Evolutionary conservation across 2,113 vertebrate species (phyloP).

Genomic region (Cynocephalus volans): DNA sequence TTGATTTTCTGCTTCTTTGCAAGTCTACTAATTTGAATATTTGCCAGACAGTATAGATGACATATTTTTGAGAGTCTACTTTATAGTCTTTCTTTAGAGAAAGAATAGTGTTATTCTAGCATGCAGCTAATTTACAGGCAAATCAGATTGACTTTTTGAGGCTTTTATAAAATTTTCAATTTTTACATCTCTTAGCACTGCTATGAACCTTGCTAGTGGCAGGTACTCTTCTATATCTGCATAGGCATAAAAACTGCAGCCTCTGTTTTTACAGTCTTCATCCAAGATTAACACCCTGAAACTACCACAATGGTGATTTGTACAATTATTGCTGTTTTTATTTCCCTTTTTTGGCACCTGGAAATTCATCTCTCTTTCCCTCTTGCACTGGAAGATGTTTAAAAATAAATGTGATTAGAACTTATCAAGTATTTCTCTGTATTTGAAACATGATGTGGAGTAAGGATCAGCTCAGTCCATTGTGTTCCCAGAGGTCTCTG

Average conservation of each 20-base stretch:
- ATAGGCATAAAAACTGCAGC: background rate
- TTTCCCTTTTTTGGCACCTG: background rate
- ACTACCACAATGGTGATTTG: background rate
- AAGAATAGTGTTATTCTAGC: background rate
- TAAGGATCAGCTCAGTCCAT: background rate
- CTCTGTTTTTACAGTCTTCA: background rate
- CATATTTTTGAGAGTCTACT: background rate
- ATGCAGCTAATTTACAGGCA: background rate
- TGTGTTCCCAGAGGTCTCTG: background rate
- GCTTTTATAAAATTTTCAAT: background rate
- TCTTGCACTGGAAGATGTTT: background rate
- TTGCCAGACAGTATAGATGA: background rate
- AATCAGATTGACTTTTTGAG: background rate
- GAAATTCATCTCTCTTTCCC: background rate
- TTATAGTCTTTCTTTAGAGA: slow-evolving; percentile 12
- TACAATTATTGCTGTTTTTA: slow-evolving; percentile 3
- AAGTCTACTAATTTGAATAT: background rate
- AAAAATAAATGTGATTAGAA: background rate
- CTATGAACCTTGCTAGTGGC: background rate
- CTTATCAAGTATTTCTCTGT: background rate
- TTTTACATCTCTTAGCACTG: background rate
- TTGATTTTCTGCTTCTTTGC: background rate
- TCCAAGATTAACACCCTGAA: background rate
- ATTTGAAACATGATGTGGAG: background rate
- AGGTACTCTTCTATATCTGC: background rate